Conservation (phyloP, 2,888 invertebrate species). For the Macrosiphum euphorbiae region DNA sequence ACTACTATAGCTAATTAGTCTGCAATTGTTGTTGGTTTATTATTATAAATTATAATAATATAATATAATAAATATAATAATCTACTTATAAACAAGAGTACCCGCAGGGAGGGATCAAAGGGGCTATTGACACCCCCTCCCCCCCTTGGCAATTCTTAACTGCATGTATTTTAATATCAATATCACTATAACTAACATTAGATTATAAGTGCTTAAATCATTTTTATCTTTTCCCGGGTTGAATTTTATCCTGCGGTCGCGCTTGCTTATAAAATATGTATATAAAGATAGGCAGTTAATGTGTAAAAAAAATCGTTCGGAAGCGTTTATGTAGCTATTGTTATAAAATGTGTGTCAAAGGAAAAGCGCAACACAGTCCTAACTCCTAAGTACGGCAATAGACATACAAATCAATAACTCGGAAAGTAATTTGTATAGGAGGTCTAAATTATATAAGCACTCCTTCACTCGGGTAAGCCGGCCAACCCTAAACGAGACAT, state of each 20-base stretch:
- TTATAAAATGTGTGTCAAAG: neutral
- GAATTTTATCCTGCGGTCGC: too few relatives aligned
- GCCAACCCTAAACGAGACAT: neutral
- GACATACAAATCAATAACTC: neutral
- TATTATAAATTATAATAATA: neutral
- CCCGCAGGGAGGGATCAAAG: too few relatives aligned
- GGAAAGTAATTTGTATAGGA: neutral
- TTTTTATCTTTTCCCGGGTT: too few relatives aligned
- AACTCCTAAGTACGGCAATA: neutral
- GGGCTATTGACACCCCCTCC: too few relatives aligned
- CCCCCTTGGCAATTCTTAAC: too few relatives aligned
- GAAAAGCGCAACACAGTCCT: neutral
- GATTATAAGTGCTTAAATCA: too few relatives aligned
- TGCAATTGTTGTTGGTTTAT: too few relatives aligned
- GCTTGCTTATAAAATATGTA: neutral
- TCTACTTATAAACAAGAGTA: too few relatives aligned
- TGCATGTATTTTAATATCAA: too few relatives aligned
- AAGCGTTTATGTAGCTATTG: neutral
- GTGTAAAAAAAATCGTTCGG: neutral
- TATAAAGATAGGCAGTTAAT: neutral
- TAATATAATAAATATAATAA: neutral
- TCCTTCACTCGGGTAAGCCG: neutral
- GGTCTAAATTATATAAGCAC: neutral
- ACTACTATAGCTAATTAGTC: too few relatives aligned
- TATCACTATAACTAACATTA: too few relatives aligned